Evolutionary conservation across 2,113 vertebrate species (phyloP).

Genomic region (Rattus norvegicus): GRCr8 NC_086037.1:60073001-60073500

Average conservation of each 20-base stretch:
- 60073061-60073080: background rate
- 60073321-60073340: conserved; percentile 9
- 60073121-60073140: background rate
- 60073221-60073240: background rate
- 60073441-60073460: background rate
- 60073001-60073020: too few relatives aligned
- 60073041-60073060: background rate
- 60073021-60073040: background rate
- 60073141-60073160: background rate
- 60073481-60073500: background rate
- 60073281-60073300: background rate
- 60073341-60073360: conserved; percentile 27
- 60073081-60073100: background rate
- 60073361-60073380: background rate
- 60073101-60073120: background rate
- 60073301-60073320: background rate
- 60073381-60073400: conserved; percentile 2
- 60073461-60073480: background rate
- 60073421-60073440: background rate
- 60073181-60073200: background rate
- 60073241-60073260: conserved; percentile 61
- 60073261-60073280: conserved; percentile 49
- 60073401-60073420: conserved; percentile 15
- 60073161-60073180: background rate
- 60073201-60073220: background rate